Percentiles rank a stretch among this genome's conserved stretches.
Conservation (phyloP, 2,888 invertebrate species). For the Epicampocera succincta region DNA sequence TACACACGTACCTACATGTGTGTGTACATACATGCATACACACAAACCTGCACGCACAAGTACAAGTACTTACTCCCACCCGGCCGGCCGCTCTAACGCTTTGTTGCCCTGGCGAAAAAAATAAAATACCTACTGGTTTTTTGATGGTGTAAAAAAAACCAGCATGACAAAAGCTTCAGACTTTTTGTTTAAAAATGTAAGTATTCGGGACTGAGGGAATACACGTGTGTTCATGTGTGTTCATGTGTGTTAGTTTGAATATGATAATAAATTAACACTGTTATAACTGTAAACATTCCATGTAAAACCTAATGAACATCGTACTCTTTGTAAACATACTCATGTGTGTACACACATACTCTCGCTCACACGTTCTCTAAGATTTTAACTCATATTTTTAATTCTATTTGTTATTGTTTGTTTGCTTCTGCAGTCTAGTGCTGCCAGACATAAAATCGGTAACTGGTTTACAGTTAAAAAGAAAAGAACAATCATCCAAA, state of each 20-base stretch:
- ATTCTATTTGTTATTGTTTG: not conserved
- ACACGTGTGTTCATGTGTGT: not conserved
- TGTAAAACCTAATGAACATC: slow-evolving; percentile 58
- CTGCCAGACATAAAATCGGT: not conserved
- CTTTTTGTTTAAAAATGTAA: not conserved
- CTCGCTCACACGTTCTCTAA: not conserved
- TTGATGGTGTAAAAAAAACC: slow-evolving; percentile 43
- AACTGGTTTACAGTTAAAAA: too few species aligned
- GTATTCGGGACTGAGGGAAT: not conserved
- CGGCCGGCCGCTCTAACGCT: not conserved
- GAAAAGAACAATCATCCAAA: too few species aligned
- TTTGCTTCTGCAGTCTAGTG: slow-evolving; percentile 32
- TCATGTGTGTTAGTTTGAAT: not conserved
- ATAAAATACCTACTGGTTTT: slow-evolving; percentile 24
- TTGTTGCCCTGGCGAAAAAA: slow-evolving; percentile 16
- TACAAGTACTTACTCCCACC: slow-evolving; percentile 9
- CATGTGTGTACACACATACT: slow-evolving; percentile 1
- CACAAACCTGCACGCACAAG: not conserved
- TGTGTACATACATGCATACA: too few species aligned
- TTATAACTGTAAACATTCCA: slow-evolving; percentile 61
- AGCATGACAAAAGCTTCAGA: slow-evolving; percentile 40
- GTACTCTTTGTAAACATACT: not conserved
- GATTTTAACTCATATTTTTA: slow-evolving; percentile 20
- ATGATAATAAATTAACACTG: slow-evolving; percentile 51
- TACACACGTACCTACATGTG: not conserved